A percentile compares a stretch with the other conserved stretches of the same genome.
Evolutionary conservation across 1,140 invertebrate genomes (phyloP).

Genomic region (Heliconius melpomene): DNA sequence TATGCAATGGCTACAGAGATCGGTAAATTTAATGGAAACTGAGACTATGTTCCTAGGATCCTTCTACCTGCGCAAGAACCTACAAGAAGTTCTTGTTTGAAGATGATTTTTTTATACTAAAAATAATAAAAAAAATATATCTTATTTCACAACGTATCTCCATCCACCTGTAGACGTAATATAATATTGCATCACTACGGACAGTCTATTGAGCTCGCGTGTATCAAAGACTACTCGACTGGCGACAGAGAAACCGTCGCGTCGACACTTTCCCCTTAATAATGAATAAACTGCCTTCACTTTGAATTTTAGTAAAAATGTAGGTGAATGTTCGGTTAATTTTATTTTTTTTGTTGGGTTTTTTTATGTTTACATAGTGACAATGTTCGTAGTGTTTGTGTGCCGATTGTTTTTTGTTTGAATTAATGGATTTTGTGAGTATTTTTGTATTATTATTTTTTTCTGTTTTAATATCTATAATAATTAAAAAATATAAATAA

Average conservation of each 20-base stretch:
- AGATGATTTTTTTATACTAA: no score
- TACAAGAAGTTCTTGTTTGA: no score
- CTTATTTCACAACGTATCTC: background rate
- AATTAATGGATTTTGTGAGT: constrained; percentile 1
- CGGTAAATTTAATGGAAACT: no score
- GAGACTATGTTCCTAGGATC: no score
- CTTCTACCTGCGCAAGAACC: no score
- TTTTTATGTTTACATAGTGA: background rate
- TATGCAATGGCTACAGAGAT: no score
- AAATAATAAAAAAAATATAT: background rate
- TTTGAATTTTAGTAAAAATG: constrained; percentile 2
- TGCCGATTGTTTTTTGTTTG: background rate
- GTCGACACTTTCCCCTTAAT: constrained; percentile 60
- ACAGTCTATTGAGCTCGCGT: background rate
- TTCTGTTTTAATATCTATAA: no score
- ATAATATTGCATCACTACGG: background rate
- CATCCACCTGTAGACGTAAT: background rate
- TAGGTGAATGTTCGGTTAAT: background rate
- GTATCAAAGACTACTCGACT: constrained; percentile 42
- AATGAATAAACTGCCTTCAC: background rate
- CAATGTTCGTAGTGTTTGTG: background rate
- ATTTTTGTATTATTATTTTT: background rate
- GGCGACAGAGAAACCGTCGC: constrained; percentile 60
- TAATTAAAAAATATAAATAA: background rate
- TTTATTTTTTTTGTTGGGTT: background rate